These are phyloP conservation scores for Heteromurus nitidus DNA, from an alignment of 2,888 invertebrate genomes.

Conservation along the genomic window DNA sequence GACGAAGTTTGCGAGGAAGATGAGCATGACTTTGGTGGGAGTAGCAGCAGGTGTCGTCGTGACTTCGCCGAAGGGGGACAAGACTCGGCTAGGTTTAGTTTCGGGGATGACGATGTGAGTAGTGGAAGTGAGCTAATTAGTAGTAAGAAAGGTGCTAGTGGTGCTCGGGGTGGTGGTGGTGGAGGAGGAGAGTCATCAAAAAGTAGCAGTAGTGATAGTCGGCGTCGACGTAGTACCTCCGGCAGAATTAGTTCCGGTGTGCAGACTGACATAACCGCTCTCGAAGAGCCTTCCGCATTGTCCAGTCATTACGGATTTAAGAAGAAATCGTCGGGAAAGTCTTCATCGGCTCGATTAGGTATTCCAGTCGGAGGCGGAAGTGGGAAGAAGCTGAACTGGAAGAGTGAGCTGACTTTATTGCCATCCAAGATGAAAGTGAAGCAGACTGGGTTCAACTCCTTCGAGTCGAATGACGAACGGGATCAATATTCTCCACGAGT, in stretches of 20 bases:
- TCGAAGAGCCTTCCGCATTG: slow-evolving; percentile 66
- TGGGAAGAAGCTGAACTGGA: slow-evolving; percentile 73
- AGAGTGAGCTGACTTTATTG: slow-evolving; percentile 72
- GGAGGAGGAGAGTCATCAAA: slow-evolving; percentile 22
- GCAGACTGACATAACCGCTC: slow-evolving; percentile 73
- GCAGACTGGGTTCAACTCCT: slow-evolving; percentile 50
- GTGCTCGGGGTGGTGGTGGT: slow-evolving; percentile 13
- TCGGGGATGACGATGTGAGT: slow-evolving; percentile 55
- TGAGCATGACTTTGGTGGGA: slow-evolving; percentile 30
- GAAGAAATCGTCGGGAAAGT: slow-evolving; percentile 55
- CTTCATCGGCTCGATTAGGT: slow-evolving; percentile 35
- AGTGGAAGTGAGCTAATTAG: slow-evolving; percentile 61
- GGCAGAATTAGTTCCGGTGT: slow-evolving; percentile 69
- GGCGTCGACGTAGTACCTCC: slow-evolving; percentile 45
- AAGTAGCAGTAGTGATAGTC: slow-evolving; percentile 27
- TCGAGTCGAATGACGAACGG: slow-evolving; percentile 64
- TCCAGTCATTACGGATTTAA: slow-evolving; percentile 51
- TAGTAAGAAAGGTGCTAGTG: slow-evolving; percentile 33
- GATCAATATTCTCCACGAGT: slow-evolving; percentile 72
- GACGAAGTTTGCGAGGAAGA: slow-evolving; percentile 56
- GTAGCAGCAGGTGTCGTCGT: neutral
- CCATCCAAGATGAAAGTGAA: slow-evolving; percentile 73
- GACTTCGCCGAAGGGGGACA: too few relatives aligned
- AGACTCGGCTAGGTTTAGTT: slow-evolving; percentile 6
- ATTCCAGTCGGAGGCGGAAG: slow-evolving; percentile 43